phyloP scores from a whole-genome alignment of 2,113 vertebrate species.

The Tinamus guttatus region DNA sequence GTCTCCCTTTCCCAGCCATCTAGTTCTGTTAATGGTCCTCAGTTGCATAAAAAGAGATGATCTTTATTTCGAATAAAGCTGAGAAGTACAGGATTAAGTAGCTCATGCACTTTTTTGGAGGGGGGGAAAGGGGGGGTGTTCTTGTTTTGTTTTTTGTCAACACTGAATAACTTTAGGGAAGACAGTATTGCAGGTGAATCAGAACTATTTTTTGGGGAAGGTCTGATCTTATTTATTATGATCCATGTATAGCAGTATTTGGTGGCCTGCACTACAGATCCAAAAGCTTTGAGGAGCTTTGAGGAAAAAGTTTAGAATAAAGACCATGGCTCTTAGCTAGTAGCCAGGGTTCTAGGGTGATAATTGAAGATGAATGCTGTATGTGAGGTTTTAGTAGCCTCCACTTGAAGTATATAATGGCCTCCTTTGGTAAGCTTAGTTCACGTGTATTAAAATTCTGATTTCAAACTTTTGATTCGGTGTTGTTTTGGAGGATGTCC shows the following conservation, averaged over 20 bases:
- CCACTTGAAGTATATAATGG: neutral
- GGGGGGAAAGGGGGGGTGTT: too few relatives aligned
- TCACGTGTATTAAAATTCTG: neutral
- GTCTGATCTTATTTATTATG: neutral
- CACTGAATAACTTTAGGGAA: neutral
- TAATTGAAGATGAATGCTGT: neutral
- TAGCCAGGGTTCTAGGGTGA: neutral
- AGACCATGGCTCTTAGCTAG: neutral
- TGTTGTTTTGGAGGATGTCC: neutral
- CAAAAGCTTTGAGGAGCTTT: neutral
- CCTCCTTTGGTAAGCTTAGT: neutral
- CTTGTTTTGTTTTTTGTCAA: neutral
- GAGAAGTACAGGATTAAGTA: neutral
- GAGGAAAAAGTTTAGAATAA: neutral
- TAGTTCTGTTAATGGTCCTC: neutral
- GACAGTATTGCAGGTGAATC: neutral
- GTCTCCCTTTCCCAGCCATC: neutral
- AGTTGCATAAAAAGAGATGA: neutral
- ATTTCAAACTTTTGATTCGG: neutral
- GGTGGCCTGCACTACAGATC: neutral
- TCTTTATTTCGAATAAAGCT: neutral
- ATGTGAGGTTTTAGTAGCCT: neutral
- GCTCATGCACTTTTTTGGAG: neutral
- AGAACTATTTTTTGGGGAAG: neutral
- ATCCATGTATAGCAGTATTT: rapidly evolving